Evolutionary conservation across 2,113 vertebrate species (phyloP), one percentile per base, ranked within the genome.

Genomic region (Ochotona curzoniae): DNA sequence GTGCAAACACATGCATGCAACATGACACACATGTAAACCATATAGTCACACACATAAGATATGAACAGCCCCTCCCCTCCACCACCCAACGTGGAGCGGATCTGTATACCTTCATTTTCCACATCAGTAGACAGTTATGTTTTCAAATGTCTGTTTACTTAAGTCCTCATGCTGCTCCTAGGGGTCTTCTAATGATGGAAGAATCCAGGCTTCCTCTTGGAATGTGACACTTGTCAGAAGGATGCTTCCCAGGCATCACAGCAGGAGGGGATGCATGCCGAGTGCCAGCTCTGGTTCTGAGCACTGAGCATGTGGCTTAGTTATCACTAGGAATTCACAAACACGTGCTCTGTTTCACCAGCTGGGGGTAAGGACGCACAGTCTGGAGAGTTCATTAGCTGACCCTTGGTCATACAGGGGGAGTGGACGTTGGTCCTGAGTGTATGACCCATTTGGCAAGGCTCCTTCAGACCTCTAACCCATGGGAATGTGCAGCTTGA

Each of bases 341-440:
- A 32, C 2, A 61, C 60, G 47, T 0, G 0, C 32, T 5, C 60
- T 6, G 21, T 13, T 7, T 13, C 11, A 0, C 63, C 57, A 2
- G 64, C 23, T 47, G 8, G 8, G 5, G 21, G 4, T 1, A 66
- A 5, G 73, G 32, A 23, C 44, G 7, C 3, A 25, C 8, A 2
- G 1, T 81, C 23, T 2, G 23, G 21, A 17, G 61, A 57, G 64
- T 21, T 57, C 32, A 25, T 1, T 4, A 2, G 21, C 0, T 8
- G 7, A 32, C 26, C 2, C 49, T 1, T 28, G 28, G 60, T 21
- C 7, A 14, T 9, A 14, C 2, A 0, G 18, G 21, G 61, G 21
- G 9, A 2, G 23, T 1, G 21, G 30, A 21, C 21, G 4, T 26
- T 21, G 74, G 21, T n/a, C 32, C 28, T 7, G 54, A 57, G 71